These are phyloP conservation scores for Ceuthmochares aereus DNA, from an alignment of 2,113 vertebrate species.

Conservation along the genomic window DNA sequence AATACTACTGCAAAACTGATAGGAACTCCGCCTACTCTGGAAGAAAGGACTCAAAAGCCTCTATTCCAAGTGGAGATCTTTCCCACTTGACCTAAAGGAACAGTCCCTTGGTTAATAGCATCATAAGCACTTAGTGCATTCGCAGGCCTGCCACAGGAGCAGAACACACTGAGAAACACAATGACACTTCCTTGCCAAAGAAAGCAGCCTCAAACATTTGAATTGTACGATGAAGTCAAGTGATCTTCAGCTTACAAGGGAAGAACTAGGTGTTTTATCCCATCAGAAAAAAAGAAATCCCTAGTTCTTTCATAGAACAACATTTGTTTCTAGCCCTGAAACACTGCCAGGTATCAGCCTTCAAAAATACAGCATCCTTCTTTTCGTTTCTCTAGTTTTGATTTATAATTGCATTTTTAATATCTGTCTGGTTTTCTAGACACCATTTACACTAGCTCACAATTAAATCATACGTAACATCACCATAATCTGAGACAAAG, in stretches of 20 bases:
- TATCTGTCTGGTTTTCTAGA: background rate
- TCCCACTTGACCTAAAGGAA: slow-evolving; percentile 12
- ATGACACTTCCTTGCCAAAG: background rate
- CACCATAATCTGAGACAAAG: background rate
- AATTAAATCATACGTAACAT: background rate
- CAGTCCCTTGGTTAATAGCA: background rate
- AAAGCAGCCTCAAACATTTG: background rate
- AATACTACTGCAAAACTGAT: background rate
- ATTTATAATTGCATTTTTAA: background rate
- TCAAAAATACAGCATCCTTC: background rate
- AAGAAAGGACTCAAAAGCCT: background rate
- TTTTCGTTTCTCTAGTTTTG: background rate
- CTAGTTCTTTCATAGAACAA: background rate
- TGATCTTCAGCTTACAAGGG: background rate
- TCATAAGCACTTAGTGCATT: accelerated
- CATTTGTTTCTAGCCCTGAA: background rate
- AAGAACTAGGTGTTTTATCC: background rate
- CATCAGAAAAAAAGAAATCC: background rate
- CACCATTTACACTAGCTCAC: background rate
- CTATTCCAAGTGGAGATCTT: slow-evolving; percentile 20
- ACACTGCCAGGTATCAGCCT: background rate
- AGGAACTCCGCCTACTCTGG: background rate
- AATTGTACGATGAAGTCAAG: background rate
- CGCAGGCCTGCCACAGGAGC: background rate
- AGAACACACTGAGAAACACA: background rate